Base-by-base conservation (phyloP, 2,888 invertebrate species). In the Calephelis perditalis region DNA sequence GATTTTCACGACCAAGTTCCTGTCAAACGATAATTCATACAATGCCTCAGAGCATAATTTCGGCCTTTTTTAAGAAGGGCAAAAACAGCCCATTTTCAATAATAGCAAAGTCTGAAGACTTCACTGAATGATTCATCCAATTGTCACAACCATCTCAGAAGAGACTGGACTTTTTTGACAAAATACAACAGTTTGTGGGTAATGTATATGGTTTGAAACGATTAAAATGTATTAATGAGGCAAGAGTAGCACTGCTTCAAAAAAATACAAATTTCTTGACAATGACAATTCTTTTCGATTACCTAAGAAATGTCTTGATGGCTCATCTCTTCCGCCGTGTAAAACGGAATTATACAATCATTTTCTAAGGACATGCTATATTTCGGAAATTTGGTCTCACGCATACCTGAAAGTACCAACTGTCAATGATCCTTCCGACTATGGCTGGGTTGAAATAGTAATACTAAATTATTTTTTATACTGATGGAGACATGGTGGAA, bases 231-330 rank as follows among this genome's bases (percentile, higher is more conserved):
- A 15, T 47, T 7, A 47, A 47, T 15, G 47, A 47, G 15, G 47
- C 47, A 12, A 49, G 15, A 26, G 15, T 49, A 12, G 26, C 47
- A 49, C n/a, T 49, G 26, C 8, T 49, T 9, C 47, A 49, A 49
- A 49, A 49, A 49, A 12, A 12, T 49, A 49, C 26, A 15, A 26
- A 49, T 49, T 49, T 12, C 12, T 49, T 15, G 47, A 49, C 26
- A 15, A 15, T 49, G 2, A 49, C 12, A 26, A 49, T 49, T 15
- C 3, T 3, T 49, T 49, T 49, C 12, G 7, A 12, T 49, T 49
- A 12, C 47, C 47, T 52, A 52, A 52, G 15, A 52, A 52, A 52
- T 26, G 49, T 9, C 35, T 52, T 52, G 26, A 52, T 15, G 49
- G 49, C 15, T 52, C 49, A 7, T 52, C 49, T 52, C 49, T 52